phyloP scores from a whole-genome alignment of 53 echinoderm and acorn worm genomes.

The Arbacia lixula region DNA sequence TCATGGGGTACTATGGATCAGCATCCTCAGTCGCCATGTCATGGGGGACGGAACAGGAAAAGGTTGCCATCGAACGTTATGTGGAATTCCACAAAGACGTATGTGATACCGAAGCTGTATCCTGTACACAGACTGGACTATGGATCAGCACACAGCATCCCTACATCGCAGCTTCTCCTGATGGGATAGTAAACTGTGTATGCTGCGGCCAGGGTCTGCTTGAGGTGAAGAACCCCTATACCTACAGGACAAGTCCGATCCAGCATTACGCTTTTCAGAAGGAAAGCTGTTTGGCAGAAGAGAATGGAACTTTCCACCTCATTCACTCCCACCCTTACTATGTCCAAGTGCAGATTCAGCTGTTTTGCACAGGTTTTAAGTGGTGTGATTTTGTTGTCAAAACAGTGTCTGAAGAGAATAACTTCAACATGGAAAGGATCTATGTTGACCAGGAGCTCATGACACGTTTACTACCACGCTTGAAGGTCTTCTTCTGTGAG shows the following conservation, averaged over 20 bases:
- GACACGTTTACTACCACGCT: conserved; percentile 20
- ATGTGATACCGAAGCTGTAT: conserved; percentile 29
- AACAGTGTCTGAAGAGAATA: conserved; percentile 50
- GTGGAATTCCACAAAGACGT: conserved; percentile 50
- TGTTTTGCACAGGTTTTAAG: conserved; percentile 49
- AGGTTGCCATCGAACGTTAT: conserved; percentile 61
- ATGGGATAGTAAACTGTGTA: conserved; percentile 61
- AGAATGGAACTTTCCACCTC: conserved; percentile 50
- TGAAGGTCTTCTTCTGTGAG: conserved; percentile 50
- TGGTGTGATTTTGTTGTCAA: conserved; percentile 72
- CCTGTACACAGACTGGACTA: conserved; percentile 58
- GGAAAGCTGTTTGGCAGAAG: conserved; percentile 42
- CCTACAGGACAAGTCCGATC: conserved; percentile 31
- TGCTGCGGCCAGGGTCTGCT: conserved; percentile 65
- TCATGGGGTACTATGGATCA: conserved; percentile 64
- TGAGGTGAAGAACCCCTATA: conserved; percentile 76
- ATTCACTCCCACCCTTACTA: conserved; percentile 58
- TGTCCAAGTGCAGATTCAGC: conserved; percentile 66
- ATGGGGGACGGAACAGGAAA: conserved; percentile 70
- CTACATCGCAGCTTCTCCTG: conserved; percentile 68
- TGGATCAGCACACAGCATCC: conserved; percentile 60
- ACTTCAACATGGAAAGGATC: conserved; percentile 67
- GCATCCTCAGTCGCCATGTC: conserved; percentile 47
- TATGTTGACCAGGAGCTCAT: conserved; percentile 17
- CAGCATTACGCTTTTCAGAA: conserved; percentile 16